phyloP scores from a whole-genome alignment of 2,113 vertebrate genomes.

The Hystrix brachyura region DNA sequence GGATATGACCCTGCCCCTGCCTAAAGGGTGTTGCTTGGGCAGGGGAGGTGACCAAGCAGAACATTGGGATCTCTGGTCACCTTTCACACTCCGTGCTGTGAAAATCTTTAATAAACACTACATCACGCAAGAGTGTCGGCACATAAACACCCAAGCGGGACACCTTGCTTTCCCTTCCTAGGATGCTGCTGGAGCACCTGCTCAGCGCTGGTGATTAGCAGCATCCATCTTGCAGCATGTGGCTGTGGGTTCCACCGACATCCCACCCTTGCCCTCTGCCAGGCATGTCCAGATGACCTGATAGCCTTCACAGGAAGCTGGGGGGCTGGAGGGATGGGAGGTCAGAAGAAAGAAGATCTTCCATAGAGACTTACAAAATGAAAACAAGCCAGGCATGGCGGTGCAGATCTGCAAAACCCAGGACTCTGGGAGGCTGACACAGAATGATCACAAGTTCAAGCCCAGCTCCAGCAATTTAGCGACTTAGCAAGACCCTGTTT shows the following conservation, averaged over 20 bases:
- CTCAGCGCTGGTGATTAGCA: rapidly evolving
- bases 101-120: neutral
- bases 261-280: neutral
- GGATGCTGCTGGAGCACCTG: too few relatives aligned
- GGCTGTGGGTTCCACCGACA: rapidly evolving
- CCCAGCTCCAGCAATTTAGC: neutral
- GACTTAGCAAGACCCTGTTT: neutral
- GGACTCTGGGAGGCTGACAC: neutral
- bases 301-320: neutral
- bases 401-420: neutral
- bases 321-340: neutral
- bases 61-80: rapidly evolving
- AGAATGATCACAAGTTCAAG: neutral
- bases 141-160: neutral
- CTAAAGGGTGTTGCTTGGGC: neutral
- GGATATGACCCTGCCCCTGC: too few relatives aligned
- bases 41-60: neutral
- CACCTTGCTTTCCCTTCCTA: neutral
- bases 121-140: too few relatives aligned
- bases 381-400: neutral
- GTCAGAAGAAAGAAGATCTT: neutral
- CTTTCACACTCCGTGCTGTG: neutral
- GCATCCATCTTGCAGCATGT: neutral
- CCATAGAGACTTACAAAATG: neutral
- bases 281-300: rapidly evolving